Percentiles rank a stretch among this genome's conserved stretches.
phyloP scores from a whole-genome alignment of 2,797 vertebrate species.

The Brotula barbata region DNA sequence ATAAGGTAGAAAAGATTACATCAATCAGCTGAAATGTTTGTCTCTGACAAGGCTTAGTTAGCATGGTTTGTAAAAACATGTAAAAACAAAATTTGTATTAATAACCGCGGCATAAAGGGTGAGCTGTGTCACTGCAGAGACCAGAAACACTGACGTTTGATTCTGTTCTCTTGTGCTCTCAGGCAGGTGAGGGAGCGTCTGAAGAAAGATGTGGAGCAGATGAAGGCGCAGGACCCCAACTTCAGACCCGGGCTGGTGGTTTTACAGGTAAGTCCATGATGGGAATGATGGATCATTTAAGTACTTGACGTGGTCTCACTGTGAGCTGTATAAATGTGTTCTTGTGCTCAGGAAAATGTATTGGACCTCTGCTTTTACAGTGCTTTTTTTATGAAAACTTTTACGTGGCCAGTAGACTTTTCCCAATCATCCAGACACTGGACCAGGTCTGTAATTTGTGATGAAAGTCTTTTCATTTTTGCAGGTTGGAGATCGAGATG shows the following conservation, averaged over 20 bases:
- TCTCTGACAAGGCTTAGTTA: constrained; percentile 1
- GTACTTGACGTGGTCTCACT: not conserved
- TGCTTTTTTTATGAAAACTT: too few relatives aligned
- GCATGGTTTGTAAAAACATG: not conserved
- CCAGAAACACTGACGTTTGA: not conserved
- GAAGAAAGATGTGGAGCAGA: constrained; percentile 86
- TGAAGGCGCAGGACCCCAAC: constrained; percentile 84
- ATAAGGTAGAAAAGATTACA: constrained; percentile 28
- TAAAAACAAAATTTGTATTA: not conserved
- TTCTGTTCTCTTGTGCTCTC: constrained; percentile 32
- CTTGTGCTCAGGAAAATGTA: too few relatives aligned
- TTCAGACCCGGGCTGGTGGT: constrained; percentile 93
- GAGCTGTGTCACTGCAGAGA: not conserved
- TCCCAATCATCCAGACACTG: not conserved
- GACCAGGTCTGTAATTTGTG: not conserved
- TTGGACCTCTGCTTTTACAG: not conserved
- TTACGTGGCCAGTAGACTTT: too few relatives aligned
- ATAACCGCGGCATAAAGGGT: not conserved
- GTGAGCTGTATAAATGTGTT: too few relatives aligned
- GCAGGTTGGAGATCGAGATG: constrained; percentile 94
- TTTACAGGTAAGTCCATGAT: constrained; percentile 83
- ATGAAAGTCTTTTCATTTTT: constrained; percentile 64
- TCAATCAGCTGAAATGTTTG: not conserved
- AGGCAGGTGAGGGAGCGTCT: constrained; percentile 88
- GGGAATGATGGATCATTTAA: not conserved